Percentiles rank a stretch among this genome's conserved stretches.
phyloP scores from a whole-genome alignment of 2,797 vertebrate genomes.

The Yasuhikotakia modesta region DNA sequence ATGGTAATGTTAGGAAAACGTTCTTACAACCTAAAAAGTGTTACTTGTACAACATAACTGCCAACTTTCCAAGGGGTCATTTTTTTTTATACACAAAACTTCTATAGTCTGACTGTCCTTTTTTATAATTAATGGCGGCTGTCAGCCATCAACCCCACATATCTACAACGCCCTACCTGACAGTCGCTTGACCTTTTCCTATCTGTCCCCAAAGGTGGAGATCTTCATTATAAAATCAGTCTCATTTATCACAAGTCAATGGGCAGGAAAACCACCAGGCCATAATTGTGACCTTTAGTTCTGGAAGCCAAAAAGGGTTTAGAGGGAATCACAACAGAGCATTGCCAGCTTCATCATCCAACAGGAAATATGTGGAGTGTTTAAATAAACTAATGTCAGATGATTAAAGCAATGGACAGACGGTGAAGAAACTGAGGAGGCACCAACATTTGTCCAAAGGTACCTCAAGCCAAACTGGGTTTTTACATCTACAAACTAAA shows the following conservation, averaged over 20 bases:
- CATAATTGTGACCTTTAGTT: slow-evolving; percentile 68
- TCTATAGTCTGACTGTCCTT: not conserved
- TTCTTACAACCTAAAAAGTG: too few relatives aligned
- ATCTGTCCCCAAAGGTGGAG: slow-evolving; percentile 51
- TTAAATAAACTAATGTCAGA: slow-evolving; percentile 54
- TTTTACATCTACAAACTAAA: not conserved
- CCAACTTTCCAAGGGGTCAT: not conserved
- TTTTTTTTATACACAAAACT: not conserved
- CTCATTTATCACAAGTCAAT: slow-evolving; percentile 68
- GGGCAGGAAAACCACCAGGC: slow-evolving; percentile 59
- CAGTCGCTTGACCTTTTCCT: slow-evolving; percentile 68
- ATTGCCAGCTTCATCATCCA: slow-evolving; percentile 53
- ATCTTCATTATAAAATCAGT: slow-evolving; percentile 59
- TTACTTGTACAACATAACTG: not conserved
- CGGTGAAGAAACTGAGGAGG: not conserved
- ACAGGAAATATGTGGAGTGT: slow-evolving; percentile 30
- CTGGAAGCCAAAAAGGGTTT: slow-evolving; percentile 37
- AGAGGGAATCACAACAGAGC: slow-evolving; percentile 41
- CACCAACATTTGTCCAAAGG: not conserved
- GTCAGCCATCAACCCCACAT: slow-evolving; percentile 42
- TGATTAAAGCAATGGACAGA: slow-evolving; percentile 44
- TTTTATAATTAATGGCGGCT: slow-evolving; percentile 45
- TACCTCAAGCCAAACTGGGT: not conserved
- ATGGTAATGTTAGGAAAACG: too few relatives aligned
- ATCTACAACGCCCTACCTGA: slow-evolving; percentile 52